These are phyloP conservation scores for Paedocypris micromegethes DNA, from an alignment of 2,797 vertebrate genomes.

Conservation along the genomic window DNA sequence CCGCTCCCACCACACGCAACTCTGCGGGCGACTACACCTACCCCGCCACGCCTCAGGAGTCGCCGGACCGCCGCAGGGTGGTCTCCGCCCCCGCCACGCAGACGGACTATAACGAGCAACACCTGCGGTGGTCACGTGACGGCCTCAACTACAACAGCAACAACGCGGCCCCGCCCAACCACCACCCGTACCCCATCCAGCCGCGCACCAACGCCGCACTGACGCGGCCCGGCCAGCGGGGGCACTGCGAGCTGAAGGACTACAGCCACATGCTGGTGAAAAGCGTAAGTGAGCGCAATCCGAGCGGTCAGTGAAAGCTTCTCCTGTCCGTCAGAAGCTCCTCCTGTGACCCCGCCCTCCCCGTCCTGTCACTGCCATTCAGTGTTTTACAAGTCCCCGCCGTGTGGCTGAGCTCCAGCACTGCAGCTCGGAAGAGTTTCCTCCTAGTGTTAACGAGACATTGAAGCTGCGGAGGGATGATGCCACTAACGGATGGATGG, in stretches of 20 bases:
- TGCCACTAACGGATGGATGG: not conserved
- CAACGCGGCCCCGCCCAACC: slow-evolving; percentile 60
- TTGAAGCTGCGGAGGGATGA: not conserved
- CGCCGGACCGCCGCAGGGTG: slow-evolving; percentile 82
- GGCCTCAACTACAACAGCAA: slow-evolving; percentile 81
- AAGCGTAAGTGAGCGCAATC: slow-evolving; percentile 77
- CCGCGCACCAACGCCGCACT: slow-evolving; percentile 60
- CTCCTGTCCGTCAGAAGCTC: slow-evolving; percentile 52
- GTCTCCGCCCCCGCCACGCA: slow-evolving; percentile 85
- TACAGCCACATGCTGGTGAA: slow-evolving; percentile 79
- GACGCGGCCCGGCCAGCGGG: slow-evolving; percentile 62
- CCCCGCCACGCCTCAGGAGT: slow-evolving; percentile 79
- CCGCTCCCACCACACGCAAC: slow-evolving; percentile 60
- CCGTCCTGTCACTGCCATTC: slow-evolving; percentile 40
- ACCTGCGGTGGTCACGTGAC: slow-evolving; percentile 78
- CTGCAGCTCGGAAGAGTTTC: slow-evolving; percentile 23
- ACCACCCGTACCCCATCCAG: slow-evolving; percentile 58
- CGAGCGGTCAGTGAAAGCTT: slow-evolving; percentile 70
- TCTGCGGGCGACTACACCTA: slow-evolving; percentile 79
- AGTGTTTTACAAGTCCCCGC: slow-evolving; percentile 34
- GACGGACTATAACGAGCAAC: slow-evolving; percentile 69
- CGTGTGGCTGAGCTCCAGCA: slow-evolving; percentile 30
- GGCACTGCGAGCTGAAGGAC: slow-evolving; percentile 73
- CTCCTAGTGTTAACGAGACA: not conserved
- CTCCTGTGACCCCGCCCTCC: slow-evolving; percentile 45